Base-by-base conservation (phyloP, 1,140 invertebrate species). In the Mylabris phalerata region DNA sequence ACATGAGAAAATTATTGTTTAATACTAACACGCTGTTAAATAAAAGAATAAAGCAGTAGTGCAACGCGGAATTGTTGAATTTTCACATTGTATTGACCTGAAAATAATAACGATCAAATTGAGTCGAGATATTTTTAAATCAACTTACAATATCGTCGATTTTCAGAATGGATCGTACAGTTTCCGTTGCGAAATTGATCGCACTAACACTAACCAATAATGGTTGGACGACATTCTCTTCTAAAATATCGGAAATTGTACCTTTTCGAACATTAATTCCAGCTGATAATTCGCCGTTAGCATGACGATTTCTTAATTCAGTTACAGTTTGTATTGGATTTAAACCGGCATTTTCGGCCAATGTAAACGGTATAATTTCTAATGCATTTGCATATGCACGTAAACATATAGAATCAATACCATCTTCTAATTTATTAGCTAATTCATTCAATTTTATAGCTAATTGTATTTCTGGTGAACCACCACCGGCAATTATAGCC, bases 261-360 rank as follows among this genome's bases (percentile, higher is more conserved):
- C 97, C 96, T 79, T 90, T 95, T 50, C 96, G 83, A 46, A 99
- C 95, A 79, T 99, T 99, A 49, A 99, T 98, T 55, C 98, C 98
- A 45, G 92, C 85, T 49, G 83, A 87, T 47, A 79, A 82, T 72
- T 92, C 85, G 26, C 88, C 89, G 58, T 86, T 80, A 0, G 93
- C 93, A 77, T 99, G 96, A 69, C 90, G 83, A 71, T 94, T 98
- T 54, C 97, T 83, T 50, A 99, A 79, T 75, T 98, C 95, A 0
- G 97, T 99, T 1, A 99, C 96, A 0, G 96, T 98, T 48, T 73
- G 81, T 72, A 99, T 98, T 0, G 98, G 90, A 78, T 97, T 98
- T 2, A 99, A 79, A n/a, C 98, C 97, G 25, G 97, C 96, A 77
- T 99, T 99, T 78, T 99, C 98, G n/a, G 98, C 94, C 50, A 99